Percentiles rank a stretch among this genome's conserved stretches.
Evolutionary conservation across 2,797 vertebrate genomes (phyloP).

Genomic region (Scolopax bukidnonensis): DNA sequence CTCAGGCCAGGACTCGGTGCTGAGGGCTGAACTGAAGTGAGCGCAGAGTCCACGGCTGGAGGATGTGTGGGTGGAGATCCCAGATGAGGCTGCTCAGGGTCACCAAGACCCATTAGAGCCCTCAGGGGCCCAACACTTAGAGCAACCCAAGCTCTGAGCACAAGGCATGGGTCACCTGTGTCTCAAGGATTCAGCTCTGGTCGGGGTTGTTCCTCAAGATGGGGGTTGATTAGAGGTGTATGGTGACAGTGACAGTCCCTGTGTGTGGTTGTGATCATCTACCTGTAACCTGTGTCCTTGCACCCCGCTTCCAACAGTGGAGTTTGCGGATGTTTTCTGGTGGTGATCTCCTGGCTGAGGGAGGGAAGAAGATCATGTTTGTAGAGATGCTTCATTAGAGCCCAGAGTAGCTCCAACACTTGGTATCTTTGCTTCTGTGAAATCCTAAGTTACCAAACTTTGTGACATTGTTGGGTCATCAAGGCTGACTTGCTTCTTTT

Average conservation of each 20-base stretch:
- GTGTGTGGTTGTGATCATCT: fast-evolving
- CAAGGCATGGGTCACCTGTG: background rate
- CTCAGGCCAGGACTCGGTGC: background rate
- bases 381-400: background rate
- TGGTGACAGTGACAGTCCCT: background rate
- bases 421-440: background rate
- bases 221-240: background rate
- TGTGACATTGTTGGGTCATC: background rate
- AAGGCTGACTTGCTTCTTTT: background rate
- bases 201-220: background rate
- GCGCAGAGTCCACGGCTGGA: fast-evolving
- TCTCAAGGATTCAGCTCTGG: background rate
- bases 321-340: background rate
- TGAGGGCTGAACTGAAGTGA: background rate
- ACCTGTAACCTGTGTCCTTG: background rate
- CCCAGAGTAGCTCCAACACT: background rate
- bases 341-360: background rate
- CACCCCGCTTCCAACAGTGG: background rate
- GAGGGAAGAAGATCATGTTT: background rate
- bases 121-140: background rate
- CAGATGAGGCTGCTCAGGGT: background rate
- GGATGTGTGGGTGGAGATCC: too few species aligned
- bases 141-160: background rate
- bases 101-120: background rate
- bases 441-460: background rate